These are phyloP conservation scores for Cladopsammia gracilis DNA, from an alignment of 64 coral and sea anemone genomes.

Conservation along the genomic window DNA sequence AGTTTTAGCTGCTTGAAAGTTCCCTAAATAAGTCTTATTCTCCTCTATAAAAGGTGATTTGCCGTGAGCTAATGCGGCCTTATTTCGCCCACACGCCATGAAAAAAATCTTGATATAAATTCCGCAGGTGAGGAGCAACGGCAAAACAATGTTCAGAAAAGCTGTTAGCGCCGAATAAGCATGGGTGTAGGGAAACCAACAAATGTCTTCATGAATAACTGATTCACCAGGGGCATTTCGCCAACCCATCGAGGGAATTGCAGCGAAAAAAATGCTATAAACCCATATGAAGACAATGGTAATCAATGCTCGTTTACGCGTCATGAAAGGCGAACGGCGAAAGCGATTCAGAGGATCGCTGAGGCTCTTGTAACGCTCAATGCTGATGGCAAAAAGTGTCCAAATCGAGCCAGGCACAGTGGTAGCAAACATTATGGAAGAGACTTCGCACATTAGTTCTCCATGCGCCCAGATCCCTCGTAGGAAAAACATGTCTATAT, in stretches of 20 bases:
- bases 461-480: conserved; percentile 38
- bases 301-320: conserved; percentile 29
- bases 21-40: conserved; percentile 13
- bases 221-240: not conserved
- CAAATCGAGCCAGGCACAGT: conserved; percentile 49
- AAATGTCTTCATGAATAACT: not conserved
- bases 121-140: conserved; percentile 26
- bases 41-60: not conserved
- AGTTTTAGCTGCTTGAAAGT: conserved; percentile 65
- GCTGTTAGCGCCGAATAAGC: not conserved
- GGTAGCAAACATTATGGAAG: not conserved
- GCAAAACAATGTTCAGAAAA: conserved; percentile 26
- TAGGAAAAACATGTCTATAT: conserved; percentile 37
- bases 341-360: conserved; percentile 59
- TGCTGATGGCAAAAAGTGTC: conserved; percentile 45
- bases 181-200: conserved; percentile 6
- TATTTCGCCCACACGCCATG: conserved; percentile 15
- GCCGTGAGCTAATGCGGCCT: not conserved
- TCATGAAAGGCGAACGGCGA: conserved; percentile 60
- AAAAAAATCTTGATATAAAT: conserved; percentile 53
- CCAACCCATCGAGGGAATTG: conserved; percentile 18
- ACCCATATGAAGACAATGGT: conserved; percentile 37
- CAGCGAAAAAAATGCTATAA: conserved; percentile 40
- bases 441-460: conserved; percentile 20
- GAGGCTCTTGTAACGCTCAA: conserved; percentile 53